These are phyloP conservation scores for Spea hammondii DNA, from an alignment of 2,797 vertebrate genomes.

Conservation along the genomic window DNA sequence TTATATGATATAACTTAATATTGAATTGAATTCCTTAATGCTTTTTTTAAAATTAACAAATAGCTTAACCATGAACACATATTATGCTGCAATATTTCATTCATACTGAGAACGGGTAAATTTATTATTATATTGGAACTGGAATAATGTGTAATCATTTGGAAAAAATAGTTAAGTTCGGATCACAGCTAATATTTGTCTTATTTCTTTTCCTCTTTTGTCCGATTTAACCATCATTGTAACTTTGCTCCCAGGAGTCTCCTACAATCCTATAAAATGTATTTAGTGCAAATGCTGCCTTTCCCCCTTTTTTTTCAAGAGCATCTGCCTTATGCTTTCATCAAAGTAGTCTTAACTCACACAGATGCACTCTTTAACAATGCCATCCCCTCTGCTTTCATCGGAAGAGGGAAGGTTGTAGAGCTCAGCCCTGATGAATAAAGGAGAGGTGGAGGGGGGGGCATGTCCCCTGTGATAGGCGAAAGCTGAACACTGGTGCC, in stretches of 20 bases:
- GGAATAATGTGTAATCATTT: slow-evolving; percentile 39
- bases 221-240: slow-evolving; percentile 96
- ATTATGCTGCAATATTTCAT: not conserved
- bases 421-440: slow-evolving; percentile 98
- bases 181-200: slow-evolving; percentile 47
- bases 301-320: slow-evolving; percentile 80
- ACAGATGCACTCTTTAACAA: slow-evolving; percentile 99
- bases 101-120: too few relatives aligned
- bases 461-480: slow-evolving; percentile 99
- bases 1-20: too few relatives aligned
- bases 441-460: slow-evolving; percentile 99
- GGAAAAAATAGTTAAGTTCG: slow-evolving; percentile 42
- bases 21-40: too few relatives aligned
- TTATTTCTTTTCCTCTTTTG: slow-evolving; percentile 68
- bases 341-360: slow-evolving; percentile 97
- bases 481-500: slow-evolving; percentile 99
- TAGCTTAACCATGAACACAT: slow-evolving; percentile 21
- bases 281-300: slow-evolving; percentile 97
- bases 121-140: slow-evolving; percentile 5
- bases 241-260: slow-evolving; percentile 80
- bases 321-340: slow-evolving; percentile 97
- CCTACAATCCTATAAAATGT: slow-evolving; percentile 94
- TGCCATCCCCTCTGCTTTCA: slow-evolving; percentile 97
- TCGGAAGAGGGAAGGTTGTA: slow-evolving; percentile 95
- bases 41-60: not conserved